phyloP scores from a whole-genome alignment of 1,140 invertebrate species.

The Drosophila ficusphila region DNA sequence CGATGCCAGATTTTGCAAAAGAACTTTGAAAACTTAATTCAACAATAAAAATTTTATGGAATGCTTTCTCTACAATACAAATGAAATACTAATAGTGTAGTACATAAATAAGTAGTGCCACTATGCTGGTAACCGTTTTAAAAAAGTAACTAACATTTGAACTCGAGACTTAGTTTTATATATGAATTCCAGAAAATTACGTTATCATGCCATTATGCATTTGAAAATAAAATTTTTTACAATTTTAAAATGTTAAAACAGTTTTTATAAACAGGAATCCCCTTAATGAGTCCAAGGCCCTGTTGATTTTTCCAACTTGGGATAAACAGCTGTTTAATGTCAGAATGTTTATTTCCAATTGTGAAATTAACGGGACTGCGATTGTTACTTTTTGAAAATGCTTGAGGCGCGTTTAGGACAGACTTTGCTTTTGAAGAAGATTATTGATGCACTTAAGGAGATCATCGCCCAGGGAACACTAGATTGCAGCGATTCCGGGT shows the following conservation, averaged over 20 bases:
- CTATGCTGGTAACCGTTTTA: too few species aligned
- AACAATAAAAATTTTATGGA: too few species aligned
- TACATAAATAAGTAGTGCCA: too few species aligned
- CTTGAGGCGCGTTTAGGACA: slow-evolving; percentile 97
- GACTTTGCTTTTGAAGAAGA: slow-evolving; percentile 96
- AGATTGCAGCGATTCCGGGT: slow-evolving; percentile 98
- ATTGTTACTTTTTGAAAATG: slow-evolving; percentile 85
- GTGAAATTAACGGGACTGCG: slow-evolving; percentile 45
- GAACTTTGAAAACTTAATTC: background rate
- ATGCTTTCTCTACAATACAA: too few species aligned
- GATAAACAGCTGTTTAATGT: slow-evolving; percentile 17
- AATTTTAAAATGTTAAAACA: background rate
- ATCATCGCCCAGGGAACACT: slow-evolving; percentile 97
- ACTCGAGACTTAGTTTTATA: too few species aligned
- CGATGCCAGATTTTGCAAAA: slow-evolving; percentile 1
- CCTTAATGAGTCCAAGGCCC: too few species aligned
- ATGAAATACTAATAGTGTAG: too few species aligned
- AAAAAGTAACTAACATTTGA: too few species aligned
- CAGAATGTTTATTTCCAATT: slow-evolving; percentile 19
- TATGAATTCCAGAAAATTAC: too few species aligned
- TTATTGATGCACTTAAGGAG: slow-evolving; percentile 98
- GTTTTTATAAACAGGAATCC: background rate
- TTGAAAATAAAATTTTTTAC: background rate
- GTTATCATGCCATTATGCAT: too few species aligned
- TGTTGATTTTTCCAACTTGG: too few species aligned